Evolutionary conservation across 2,113 vertebrate species (phyloP), one percentile per base, ranked within the genome.

Genomic region (Chinchilla lanigera): DNA sequence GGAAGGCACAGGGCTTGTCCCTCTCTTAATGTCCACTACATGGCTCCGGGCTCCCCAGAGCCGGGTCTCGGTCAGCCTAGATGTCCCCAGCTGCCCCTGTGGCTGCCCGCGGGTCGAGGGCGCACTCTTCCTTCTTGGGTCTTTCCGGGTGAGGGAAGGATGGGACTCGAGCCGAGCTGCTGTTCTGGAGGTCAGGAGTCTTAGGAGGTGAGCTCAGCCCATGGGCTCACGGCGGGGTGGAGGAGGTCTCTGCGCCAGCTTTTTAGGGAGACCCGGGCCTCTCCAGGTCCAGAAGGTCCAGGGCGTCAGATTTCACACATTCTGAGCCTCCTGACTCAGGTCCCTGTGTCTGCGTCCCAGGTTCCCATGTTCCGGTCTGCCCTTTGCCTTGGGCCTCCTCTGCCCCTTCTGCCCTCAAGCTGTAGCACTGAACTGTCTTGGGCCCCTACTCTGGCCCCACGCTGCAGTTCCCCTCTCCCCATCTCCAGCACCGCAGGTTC

Each of bases 1-100:
- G 4, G 22, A 6, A 4, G 26, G 11, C 7, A 10, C 20, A 28
- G 0, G 4, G 0, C 0, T 20, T 4, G 1, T 13, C 7, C 8
- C 12, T 44, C 7, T 0, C 19, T 54, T 12, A 5, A 12, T 6
- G 47, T 30, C 2, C 22, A n/a, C 58, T 26, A 28, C 20, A 2
- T 24, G 38, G 17, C 82, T 86, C 80, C 0, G 17, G 38, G 6
- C 38, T 65, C 44, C 24, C 75, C 11, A 38, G 67, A 26, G 4
- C 58, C 26, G 1, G 2, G 10, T 30, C 10, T 44, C 17, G n/a
- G 73, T 44, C 38, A 1, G 22, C 14, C 5, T 17, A 12, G 5
- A 24, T 14, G 10, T 20, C 7, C n/a, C 73, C 7, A 2, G 33
- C 7, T 0, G 33, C 33, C 22, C 4, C 22, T 1, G 5, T 0